These are phyloP conservation scores for Vanessa cardui DNA, from an alignment of 2,888 invertebrate genomes.

Conservation along the genomic window DNA sequence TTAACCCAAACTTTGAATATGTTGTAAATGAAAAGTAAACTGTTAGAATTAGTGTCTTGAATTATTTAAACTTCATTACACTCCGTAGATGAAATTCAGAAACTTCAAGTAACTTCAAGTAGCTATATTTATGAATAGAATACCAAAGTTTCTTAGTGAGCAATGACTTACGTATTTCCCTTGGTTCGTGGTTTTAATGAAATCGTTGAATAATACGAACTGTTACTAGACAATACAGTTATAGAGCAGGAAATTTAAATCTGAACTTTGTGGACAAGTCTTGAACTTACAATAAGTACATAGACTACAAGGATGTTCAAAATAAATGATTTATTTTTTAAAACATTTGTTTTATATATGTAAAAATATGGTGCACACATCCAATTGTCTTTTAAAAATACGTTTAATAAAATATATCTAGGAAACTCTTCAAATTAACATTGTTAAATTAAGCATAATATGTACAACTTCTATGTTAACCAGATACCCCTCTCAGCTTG, in stretches of 20 bases:
- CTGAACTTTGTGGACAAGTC: neutral
- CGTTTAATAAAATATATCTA: no score
- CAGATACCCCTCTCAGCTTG: no score
- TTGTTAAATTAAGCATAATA: no score
- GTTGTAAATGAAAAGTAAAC: neutral
- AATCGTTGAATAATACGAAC: constrained; percentile 12
- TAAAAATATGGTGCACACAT: no score
- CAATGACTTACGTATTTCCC: constrained; percentile 32
- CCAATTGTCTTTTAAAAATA: no score
- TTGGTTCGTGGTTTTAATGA: constrained; percentile 26
- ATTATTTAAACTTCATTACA: constrained; percentile 42
- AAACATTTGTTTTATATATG: no score
- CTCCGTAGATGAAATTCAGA: constrained; percentile 26
- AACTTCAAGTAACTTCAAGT: constrained; percentile 29
- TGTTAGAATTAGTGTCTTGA: constrained; percentile 31
- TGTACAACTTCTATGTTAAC: no score
- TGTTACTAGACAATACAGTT: neutral
- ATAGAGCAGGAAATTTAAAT: constrained; percentile 2
- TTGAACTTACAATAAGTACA: neutral
- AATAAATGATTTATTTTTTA: no score
- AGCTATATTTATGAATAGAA: constrained; percentile 37
- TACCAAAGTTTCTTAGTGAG: constrained; percentile 31
- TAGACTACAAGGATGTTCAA: neutral
- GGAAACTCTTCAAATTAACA: no score
- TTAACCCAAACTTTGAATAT: no score